Base-by-base conservation (phyloP, 2,888 invertebrate genomes). In the Panzeria rudis region DNA sequence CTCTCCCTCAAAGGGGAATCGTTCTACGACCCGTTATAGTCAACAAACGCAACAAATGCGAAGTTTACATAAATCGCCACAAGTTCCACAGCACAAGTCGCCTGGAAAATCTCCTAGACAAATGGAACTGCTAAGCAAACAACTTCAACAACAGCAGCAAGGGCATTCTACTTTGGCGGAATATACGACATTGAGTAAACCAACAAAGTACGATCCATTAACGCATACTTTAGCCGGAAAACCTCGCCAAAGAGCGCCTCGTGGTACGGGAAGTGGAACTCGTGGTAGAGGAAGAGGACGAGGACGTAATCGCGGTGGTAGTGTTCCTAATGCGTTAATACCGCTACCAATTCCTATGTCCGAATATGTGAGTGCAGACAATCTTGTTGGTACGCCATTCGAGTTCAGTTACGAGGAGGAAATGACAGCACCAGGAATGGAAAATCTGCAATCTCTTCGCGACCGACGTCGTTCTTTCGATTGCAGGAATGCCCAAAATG, bases 381-480 rank as follows among this genome's bases (percentile, higher is more conserved):
- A 97, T 90, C 93, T 97, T 47, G 95, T 95, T 8, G 97, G 97
- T 9, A 97, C 97, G 2, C 97, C 97, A 2, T 98, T 97, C 89
- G 98, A 96, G 91, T 94, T 96, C 87, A 95, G 97, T 91, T 96
- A 96, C 86, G 96, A 97, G 86, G 97, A 97, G 89, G 97, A 97
- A 90, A 95, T 96, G 82, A 96, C 96, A 84, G 95, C 95, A 17
- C 95, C 96, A 56, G 95, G 95, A 88, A 95, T 96, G 73, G 95
- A 95, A 89, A 96, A 96, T 91, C 92, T 97, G 13, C 95, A 97
- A 89, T 95, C 97, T 11, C 94, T 97, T 93, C 93, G 97, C 41
- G 97, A 97, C 89, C 95, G 96, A 87, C 94, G 97, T 72, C 95
- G 96, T 88, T 97, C 97, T 0, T 94, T 95, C 13, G 96, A 97